These are phyloP conservation scores for Neodiprion virginianus DNA, from an alignment of 1,140 invertebrate species.

Conservation along the genomic window DNA sequence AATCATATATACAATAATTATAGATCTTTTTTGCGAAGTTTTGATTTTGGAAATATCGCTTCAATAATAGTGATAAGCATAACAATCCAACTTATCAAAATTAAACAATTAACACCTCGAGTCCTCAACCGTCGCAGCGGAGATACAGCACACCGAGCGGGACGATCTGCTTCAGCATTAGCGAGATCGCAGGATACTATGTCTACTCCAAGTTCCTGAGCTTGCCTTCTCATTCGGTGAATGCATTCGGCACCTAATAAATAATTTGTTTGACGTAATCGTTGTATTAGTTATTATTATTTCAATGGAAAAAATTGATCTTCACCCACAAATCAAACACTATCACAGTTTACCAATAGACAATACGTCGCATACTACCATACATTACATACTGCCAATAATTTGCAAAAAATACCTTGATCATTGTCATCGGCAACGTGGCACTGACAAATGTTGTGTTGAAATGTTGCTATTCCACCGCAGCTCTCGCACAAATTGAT, in stretches of 20 bases:
- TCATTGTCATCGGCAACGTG: conserved; percentile 21
- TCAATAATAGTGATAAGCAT: neutral
- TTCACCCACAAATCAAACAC: neutral
- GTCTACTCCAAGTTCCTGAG: neutral
- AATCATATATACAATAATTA: neutral
- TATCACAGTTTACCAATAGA: neutral
- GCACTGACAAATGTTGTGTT: conserved; percentile 31
- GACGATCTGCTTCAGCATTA: conserved; percentile 3
- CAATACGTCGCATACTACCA: neutral
- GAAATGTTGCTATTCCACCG: conserved; percentile 23
- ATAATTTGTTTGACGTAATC: neutral
- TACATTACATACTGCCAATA: neutral
- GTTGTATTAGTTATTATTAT: neutral
- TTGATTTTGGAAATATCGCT: neutral
- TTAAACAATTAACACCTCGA: conserved; percentile 23
- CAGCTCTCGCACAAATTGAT: conserved; percentile 27
- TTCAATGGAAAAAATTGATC: neutral
- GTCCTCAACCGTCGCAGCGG: conserved; percentile 20
- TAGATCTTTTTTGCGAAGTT: neutral
- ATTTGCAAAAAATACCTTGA: conserved; percentile 21
- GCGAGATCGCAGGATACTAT: neutral
- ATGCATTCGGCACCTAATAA: conserved; percentile 29
- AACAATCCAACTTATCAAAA: neutral
- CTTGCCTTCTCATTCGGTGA: conserved; percentile 19
- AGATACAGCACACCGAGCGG: conserved; percentile 22